Evolutionary conservation across 2,797 vertebrate species (phyloP).

Genomic region (Paedocypris micromegethes): DNA sequence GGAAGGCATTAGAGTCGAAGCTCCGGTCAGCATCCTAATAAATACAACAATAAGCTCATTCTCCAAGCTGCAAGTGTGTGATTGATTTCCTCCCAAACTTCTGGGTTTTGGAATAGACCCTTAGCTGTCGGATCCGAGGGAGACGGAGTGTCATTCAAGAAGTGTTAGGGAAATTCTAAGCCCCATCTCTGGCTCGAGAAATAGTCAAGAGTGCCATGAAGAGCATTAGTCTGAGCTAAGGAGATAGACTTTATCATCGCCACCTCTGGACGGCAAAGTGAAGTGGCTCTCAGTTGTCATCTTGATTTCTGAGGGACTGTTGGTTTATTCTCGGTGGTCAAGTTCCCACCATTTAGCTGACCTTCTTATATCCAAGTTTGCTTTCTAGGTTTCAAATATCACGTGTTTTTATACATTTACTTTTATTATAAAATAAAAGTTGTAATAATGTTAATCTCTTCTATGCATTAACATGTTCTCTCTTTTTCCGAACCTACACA

Average conservation of each 20-base stretch:
- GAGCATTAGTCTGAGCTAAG: conserved; percentile 37
- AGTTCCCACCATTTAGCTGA: conserved; percentile 7
- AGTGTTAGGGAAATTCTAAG: conserved; percentile 4
- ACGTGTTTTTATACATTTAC: too few species aligned
- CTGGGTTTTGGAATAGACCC: conserved; percentile 32
- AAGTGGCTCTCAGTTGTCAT: conserved; percentile 15
- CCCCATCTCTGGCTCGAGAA: neutral
- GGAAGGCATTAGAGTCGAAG: conserved; percentile 6
- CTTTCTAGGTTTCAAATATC: too few species aligned
- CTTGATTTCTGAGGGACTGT: conserved; percentile 33
- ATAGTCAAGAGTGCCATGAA: conserved; percentile 14
- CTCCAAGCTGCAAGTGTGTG: conserved; percentile 1
- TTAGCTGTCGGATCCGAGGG: neutral
- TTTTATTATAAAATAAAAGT: too few species aligned
- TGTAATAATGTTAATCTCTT: too few species aligned
- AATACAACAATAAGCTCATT: conserved; percentile 43
- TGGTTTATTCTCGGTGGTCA: conserved; percentile 7
- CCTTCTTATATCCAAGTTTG: conserved; percentile 4
- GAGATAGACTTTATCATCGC: conserved; percentile 39
- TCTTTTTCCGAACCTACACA: too few species aligned
- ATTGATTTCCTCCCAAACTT: conserved; percentile 46
- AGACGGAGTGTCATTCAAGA: conserved; percentile 4
- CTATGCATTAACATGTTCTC: too few species aligned
- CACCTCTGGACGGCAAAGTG: conserved; percentile 37
- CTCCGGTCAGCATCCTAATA: conserved; percentile 26